Evolutionary conservation across 1,140 invertebrate genomes (phyloP), one percentile per base, ranked within the genome.

Genomic region (Pseudachorutes palmiensis): DNA sequence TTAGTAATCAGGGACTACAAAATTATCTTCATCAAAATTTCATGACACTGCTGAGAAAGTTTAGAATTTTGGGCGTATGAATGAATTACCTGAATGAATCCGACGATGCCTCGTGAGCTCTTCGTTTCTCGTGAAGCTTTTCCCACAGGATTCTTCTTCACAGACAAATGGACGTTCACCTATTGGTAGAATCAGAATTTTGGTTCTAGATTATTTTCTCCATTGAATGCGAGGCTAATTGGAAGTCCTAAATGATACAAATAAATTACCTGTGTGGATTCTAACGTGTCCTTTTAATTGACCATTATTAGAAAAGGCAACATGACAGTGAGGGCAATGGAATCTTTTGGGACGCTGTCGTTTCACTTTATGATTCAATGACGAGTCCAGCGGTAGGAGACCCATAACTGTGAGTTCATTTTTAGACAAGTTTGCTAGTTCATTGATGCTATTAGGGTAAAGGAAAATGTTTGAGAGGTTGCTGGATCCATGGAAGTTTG

Each of bases 71-170:
- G n/a, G n/a, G n/a, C n/a, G n/a, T n/a, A n/a, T n/a, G n/a, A n/a
- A n/a, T n/a, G n/a, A n/a, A n/a, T n/a, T n/a, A 74, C 72, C 72
- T 0, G 89, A 89, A 77, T 97, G 93, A 61, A 96, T 97, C 64
- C 91, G 82, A 72, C 90, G 89, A 78, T 97, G 93, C 28, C 92
- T 82, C 0, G 92, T 95, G 48, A 96, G 78, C 76, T 97, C 92
- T 78, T 96, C 92, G 77, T 96, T 97, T 68, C 92, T 83, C 0
- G 92, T 94, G 75, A 97, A 97, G 0, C 87, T 87, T 77, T 94
- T 94, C 0, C 87, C 88, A 75, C 93, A 96, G 55, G 85, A 85
- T 51, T 87, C 84, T 31, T 86, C 83, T 55, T 92, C 88, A 76
- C 92, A 96, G 71, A 87, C 87, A 77, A 88, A 94, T 0, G 92